Percentiles rank a stretch among this genome's conserved stretches.
phyloP scores from a whole-genome alignment of 2,888 invertebrate genomes.

The Trilocha varians region DNA sequence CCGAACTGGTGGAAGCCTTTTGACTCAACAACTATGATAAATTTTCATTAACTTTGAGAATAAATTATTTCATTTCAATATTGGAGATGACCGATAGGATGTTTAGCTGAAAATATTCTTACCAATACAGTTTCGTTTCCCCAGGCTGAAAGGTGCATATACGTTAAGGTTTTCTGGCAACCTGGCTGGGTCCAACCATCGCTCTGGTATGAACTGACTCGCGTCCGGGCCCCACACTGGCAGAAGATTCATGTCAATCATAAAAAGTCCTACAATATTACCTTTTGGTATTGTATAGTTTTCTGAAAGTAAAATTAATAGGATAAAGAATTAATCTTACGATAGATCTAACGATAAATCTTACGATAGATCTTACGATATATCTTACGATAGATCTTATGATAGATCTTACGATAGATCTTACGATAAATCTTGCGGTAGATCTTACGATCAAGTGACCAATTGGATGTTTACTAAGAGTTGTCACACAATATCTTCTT shows the following conservation, averaged over 20 bases:
- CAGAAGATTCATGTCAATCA: conserved; percentile 3
- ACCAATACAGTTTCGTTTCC: conserved; percentile 14
- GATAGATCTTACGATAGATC: too few species aligned
- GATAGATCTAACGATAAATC: conserved; percentile 14
- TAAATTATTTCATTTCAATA: too few species aligned
- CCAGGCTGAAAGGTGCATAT: conserved; percentile 12
- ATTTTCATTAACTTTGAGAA: too few species aligned
- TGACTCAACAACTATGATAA: too few species aligned
- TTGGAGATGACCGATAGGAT: too few species aligned
- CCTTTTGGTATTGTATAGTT: conserved; percentile 13
- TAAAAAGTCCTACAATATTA: conserved; percentile 4
- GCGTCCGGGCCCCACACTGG: conserved; percentile 13
- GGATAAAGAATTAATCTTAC: background rate
- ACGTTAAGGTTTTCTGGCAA: conserved; percentile 9
- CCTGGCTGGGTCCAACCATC: conserved; percentile 12
- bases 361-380: conserved; percentile 31
- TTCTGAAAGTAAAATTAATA: conserved; percentile 7
- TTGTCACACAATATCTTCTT: too few species aligned
- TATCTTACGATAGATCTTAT: too few species aligned
- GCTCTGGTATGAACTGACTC: conserved; percentile 11
- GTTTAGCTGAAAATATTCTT: conserved; percentile 1
- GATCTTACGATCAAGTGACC: conserved; percentile 25
- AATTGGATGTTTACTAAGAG: conserved; percentile 27
- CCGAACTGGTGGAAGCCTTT: too few species aligned
- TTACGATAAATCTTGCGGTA: too few species aligned